phyloP scores from a whole-genome alignment of 2,113 vertebrate species.

The Ochotona princeps region DNA sequence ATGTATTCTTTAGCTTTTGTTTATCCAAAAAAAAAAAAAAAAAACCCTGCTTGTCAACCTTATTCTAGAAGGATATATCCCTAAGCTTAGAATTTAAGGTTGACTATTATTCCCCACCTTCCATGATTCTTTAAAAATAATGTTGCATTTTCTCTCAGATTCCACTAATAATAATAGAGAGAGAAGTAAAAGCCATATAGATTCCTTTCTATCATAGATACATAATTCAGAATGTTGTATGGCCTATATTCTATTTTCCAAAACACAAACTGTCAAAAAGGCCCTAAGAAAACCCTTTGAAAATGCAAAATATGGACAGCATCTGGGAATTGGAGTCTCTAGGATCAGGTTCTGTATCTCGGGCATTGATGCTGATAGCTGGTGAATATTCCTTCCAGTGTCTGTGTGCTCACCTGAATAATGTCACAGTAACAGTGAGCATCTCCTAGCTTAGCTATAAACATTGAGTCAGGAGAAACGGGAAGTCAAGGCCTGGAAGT shows the following conservation, averaged over 20 bases:
- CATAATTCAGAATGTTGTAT: background rate
- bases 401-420: background rate
- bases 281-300: background rate
- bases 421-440: background rate
- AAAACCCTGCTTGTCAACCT: background rate
- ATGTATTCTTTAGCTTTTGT: background rate
- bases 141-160: background rate
- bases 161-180: background rate
- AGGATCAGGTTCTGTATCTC: background rate
- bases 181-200: background rate
- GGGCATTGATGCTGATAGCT: background rate
- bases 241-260: background rate
- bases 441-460: background rate
- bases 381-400: background rate
- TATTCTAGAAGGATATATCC: background rate
- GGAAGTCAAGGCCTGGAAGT: background rate
- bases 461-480: background rate
- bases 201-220: background rate
- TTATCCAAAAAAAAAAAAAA: background rate
- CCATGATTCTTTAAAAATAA: background rate
- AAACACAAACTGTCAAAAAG: background rate
- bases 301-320: background rate
- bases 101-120: background rate
- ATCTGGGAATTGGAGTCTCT: background rate
- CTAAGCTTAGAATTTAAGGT: background rate